phyloP scores from a whole-genome alignment of 2,888 invertebrate genomes.

The Synergus umbraculus region DNA sequence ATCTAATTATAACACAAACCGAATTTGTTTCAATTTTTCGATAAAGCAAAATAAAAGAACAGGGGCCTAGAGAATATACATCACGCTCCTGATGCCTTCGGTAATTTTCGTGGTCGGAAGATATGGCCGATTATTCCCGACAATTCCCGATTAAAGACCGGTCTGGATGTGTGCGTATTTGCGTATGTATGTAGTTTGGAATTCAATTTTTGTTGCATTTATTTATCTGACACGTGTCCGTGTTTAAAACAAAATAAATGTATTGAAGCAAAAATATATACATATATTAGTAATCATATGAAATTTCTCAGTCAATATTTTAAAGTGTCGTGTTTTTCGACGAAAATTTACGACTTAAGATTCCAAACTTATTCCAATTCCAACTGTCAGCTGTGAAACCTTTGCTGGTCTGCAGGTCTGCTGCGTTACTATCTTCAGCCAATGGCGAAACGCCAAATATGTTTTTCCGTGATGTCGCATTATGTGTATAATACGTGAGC shows the following conservation, averaged over 20 bases:
- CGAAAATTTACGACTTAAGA: too few relatives aligned
- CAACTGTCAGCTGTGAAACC: neutral
- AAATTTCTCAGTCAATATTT: neutral
- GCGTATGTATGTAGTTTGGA: neutral
- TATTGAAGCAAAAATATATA: neutral
- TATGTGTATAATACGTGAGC: conserved; percentile 4
- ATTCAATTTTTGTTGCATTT: neutral
- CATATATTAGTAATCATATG: neutral
- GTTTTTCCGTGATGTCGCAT: conserved; percentile 42
- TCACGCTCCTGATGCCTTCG: too few relatives aligned
- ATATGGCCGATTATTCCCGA: neutral
- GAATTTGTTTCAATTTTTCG: too few relatives aligned
- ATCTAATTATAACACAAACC: too few relatives aligned
- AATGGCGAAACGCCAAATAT: conserved; percentile 47
- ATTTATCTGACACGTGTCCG: neutral
- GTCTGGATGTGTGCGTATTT: neutral
- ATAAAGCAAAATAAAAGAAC: too few relatives aligned
- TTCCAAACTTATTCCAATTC: too few relatives aligned
- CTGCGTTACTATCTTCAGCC: conserved; percentile 30
- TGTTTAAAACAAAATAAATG: neutral
- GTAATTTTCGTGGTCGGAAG: too few relatives aligned
- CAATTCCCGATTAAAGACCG: neutral
- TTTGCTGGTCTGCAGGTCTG: neutral
- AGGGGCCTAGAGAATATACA: too few relatives aligned
- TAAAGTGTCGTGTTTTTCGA: neutral